Evolutionary conservation across 2,797 vertebrate genomes (phyloP), one percentile per base, ranked within the genome.

Genomic region (Allobates femoralis): DNA sequence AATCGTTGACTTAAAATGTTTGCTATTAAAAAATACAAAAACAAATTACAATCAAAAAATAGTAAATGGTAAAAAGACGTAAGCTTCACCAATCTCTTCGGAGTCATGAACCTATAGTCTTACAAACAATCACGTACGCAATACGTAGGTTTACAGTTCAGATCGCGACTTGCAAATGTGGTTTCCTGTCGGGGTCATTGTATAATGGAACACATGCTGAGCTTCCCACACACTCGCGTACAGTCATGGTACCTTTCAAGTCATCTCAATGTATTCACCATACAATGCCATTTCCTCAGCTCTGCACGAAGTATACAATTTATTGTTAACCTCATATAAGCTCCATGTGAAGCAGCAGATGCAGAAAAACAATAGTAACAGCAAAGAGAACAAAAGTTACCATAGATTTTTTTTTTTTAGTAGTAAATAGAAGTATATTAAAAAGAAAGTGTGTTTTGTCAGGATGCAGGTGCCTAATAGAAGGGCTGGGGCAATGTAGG

Each of bases 151-250:
- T 58, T 26, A 32, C 28, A 21, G 34, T 83, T 80, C 32, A 62
- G 18, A 69, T 56, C 30, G 32, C 34, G 34, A 37, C 21, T n/a
- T 56, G 28, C 5, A 69, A 80, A 23, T 41, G 46, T 64, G n/a
- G 55, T 82, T 71, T 32, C 80, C 28, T 30, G 32, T 32, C 14
- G 7, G 60, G 58, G 19, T 51, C 32, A 66, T 51, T 78, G 51
- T 55, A 79, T 69, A 85, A 85, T 66, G 62, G 50, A 79, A 60
- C 30, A 32, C n/a, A 78, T 67, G 46, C 74, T 67, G 74, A 56
- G 74, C 74, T 55, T 85, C 83, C 83, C 83, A 85, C 83, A 78
- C 83, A 84, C 60, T 26, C 76, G 60, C 55, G 23, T 51, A 21
- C 46, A 84, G 73, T 66, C 83, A 78, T 30, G 30, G 53, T 85